phyloP scores from a whole-genome alignment of 2,113 vertebrate species.

The Pluvialis apricaria region DNA sequence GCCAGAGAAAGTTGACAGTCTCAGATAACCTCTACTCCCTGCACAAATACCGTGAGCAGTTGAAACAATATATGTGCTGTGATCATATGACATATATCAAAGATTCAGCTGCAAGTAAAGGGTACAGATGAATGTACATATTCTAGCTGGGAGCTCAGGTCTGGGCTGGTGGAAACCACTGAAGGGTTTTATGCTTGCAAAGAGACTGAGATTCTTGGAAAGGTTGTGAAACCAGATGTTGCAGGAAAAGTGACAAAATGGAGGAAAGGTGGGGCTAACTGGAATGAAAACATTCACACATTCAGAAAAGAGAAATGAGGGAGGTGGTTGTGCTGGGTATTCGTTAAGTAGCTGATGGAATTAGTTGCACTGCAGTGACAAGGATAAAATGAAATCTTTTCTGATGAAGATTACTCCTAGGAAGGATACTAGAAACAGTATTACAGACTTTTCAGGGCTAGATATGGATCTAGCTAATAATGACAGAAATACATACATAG shows the following conservation, averaged over 20 bases:
- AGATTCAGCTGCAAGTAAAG: neutral
- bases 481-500: neutral
- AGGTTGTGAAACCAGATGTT: neutral
- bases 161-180: neutral
- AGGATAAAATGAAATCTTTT: neutral
- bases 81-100: accelerated
- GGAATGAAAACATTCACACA: neutral
- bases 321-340: neutral
- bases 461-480: neutral
- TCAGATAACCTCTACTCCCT: neutral
- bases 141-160: neutral
- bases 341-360: neutral
- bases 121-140: accelerated
- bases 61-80: neutral
- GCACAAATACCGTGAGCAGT: neutral
- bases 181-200: neutral
- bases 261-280: neutral
- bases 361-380: neutral
- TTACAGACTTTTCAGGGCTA: neutral
- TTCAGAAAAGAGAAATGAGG: neutral
- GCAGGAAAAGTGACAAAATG: neutral
- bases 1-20: neutral
- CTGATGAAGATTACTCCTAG: neutral
- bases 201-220: neutral
- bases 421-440: neutral